Evolutionary conservation across 2,113 vertebrate species (phyloP), one percentile per base, ranked within the genome.

Genomic region (Fregata magnificens): DNA sequence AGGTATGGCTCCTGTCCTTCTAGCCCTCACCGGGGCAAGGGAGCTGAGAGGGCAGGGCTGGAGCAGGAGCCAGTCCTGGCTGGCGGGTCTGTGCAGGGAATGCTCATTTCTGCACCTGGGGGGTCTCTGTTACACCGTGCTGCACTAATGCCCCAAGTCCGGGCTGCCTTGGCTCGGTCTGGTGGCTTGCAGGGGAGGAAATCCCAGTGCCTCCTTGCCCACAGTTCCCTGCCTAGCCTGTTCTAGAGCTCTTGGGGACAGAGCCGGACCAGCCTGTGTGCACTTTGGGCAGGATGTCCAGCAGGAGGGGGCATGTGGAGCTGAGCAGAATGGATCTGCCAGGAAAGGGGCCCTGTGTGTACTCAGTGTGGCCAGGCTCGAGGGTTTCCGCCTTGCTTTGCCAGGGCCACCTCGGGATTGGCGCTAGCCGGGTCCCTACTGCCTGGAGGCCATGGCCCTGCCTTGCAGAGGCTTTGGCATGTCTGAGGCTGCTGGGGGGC

Each of bases 1-100:
- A 99, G 99, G 99, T 99, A 98, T 84, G 69, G 31, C 28, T 85
- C 25, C 69, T 2, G 1, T 50, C 70, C 10, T 52, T n/a, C 63
- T 45, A 62, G 69, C 26, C 19, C 10, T 4, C 25, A 6, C 24
- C 0, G 2, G 42, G 40, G 58, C 13, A 19, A 16, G 42, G 71
- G 47, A 69, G 24, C n/a, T 84, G 47, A 47, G 47, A 56, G 52
- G 38, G n/a, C 55, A 74, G 77, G 88, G 34, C 44, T 77, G 72
- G 36, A 67, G 36, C 28, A 34, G 47, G 34, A 95, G 19, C 77
- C 6, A 25, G 73, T 73, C 38, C 52, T 5, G 5, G 50, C 65
- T 93, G 61, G 25, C 0, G 0, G 9, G 11, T 87, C 62, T 72
- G 24, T 66, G 50, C 18, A 56, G 49, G 49, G 24, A 31, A 38